Evolutionary conservation across 2,797 vertebrate species (phyloP), one percentile per base, ranked within the genome.

Genomic region (Phrynocephalus vlangalii): DNA sequence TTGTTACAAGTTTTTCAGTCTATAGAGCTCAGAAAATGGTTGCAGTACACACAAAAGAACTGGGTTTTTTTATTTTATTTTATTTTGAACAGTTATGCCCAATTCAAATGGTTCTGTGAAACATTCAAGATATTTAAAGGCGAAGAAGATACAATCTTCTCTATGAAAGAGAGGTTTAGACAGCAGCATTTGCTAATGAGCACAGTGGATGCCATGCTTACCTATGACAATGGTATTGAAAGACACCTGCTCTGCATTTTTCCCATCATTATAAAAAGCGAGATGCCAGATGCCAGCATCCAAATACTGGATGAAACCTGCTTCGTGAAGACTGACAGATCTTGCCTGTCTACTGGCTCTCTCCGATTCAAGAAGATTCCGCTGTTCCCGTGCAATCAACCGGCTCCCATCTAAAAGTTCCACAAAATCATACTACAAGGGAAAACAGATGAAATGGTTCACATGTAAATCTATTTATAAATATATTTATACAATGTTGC

Each of bases 231-330:
- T 98, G 92, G 98, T 98, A 96, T 98, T 99, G 89, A 98, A 99
- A 87, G 98, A 99, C 94, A 99, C 98, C 0, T 97, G 96, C 94
- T 99, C 99, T 6, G 96, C 67, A 48, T 96, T 98, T 78, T 98
- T 98, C 44, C 99, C 99, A 18, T 99, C 99, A 0, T 99, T 99
- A 92, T 99, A 99, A 95, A 99, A 99, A 26, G 98, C 99, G 95
- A 99, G 96, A 93, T 99, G 99, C 99, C 99, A 99, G 95, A 99
- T 98, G 20, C 99, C 99, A 0, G 97, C 97, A 92, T 99, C 98
- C 94, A 99, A 96, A 96, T 98, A 99, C 96, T 99, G 99, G 95
- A 99, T 99, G 92, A 99, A 99, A 67, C 98, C 99, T 0, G 99
- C 99, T 91, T 99, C 98, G 3, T 99, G 98, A 82, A 99, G 96